Evolutionary conservation across 2,888 invertebrate species (phyloP), one percentile per base, ranked within the genome.

Genomic region (Zele albiditarsus): DNA sequence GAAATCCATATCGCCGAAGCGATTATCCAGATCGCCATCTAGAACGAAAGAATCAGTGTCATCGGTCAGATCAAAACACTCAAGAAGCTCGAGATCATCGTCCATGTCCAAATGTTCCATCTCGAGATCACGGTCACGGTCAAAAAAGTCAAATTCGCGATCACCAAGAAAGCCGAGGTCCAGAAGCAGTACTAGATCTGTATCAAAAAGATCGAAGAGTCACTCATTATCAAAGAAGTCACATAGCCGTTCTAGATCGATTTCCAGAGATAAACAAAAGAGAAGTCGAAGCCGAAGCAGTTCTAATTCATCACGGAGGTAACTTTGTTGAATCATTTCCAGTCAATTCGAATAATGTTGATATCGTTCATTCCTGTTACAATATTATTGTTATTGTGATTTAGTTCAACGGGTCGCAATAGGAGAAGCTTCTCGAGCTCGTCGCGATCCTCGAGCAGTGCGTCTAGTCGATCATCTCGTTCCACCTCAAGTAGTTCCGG

Each of bases 391-490:
- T 33, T 27, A 38, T 72, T 25, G 10, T 57, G 23, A 63, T 78
- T 38, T 53, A 86, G 86, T 73, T 86, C 86, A 23, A 80, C 83
- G 73, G 85, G 87, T 75, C 85, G 86, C 42, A 87, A 87, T 80
- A 86, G 86, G 38, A 82, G 89, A 78, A 89, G 89, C 78, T 88
- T 85, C 69, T 88, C 88, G 8, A 88, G 87, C 70, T 88, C 88
- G 20, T 88, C 87, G 1, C 82, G 87, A 71, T 89, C 88, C 33
- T 92, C 93, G 4, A 92, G 92, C 87, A 89, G 89, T 62, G 91
- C 90, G 82, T 90, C 92, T 49, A 92, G 91, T 74, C 90, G 92
- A 25, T 92, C 92, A 14, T 91, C 92, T 0, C 90, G 91, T 68
- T 91, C 92, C 0, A 90, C 83, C 14, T 88, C 88, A 38, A 87